phyloP scores from a whole-genome alignment of 2,797 vertebrate genomes.

The Propithecus deckenii region DNA sequence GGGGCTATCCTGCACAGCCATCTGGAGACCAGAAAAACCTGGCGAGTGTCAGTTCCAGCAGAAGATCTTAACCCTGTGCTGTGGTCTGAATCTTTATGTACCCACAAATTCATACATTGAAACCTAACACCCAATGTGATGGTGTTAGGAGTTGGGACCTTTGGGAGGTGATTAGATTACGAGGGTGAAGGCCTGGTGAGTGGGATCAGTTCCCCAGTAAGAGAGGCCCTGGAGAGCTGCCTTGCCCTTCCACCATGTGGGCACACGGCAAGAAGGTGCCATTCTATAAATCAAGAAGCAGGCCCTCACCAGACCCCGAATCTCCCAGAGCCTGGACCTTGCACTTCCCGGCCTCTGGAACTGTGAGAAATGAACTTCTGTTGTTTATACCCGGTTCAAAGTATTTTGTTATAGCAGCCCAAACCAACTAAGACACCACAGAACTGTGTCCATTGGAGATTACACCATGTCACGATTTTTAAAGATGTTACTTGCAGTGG shows the following conservation, averaged over 20 bases:
- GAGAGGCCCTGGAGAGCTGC: background rate
- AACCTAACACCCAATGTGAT: background rate
- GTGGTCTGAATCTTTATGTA: background rate
- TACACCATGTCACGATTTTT: background rate
- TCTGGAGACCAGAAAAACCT: background rate
- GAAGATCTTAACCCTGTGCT: background rate
- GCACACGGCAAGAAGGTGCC: background rate
- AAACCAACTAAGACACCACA: background rate
- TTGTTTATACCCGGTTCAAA: background rate
- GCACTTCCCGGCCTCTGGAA: background rate
- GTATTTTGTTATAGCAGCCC: background rate
- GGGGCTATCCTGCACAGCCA: background rate
- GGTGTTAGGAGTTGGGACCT: background rate
- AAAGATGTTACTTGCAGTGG: background rate
- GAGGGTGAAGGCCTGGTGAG: background rate
- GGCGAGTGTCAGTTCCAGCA: background rate
- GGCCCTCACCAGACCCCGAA: rapidly evolving
- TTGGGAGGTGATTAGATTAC: background rate
- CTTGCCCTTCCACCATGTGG: background rate
- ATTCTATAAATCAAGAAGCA: background rate
- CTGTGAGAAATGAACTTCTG: background rate
- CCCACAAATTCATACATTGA: background rate
- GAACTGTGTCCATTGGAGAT: background rate
- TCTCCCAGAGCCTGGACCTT: background rate
- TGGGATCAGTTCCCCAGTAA: background rate